phyloP scores from a whole-genome alignment of 2,888 invertebrate species.

The Phyllotreta cruciferae region DNA sequence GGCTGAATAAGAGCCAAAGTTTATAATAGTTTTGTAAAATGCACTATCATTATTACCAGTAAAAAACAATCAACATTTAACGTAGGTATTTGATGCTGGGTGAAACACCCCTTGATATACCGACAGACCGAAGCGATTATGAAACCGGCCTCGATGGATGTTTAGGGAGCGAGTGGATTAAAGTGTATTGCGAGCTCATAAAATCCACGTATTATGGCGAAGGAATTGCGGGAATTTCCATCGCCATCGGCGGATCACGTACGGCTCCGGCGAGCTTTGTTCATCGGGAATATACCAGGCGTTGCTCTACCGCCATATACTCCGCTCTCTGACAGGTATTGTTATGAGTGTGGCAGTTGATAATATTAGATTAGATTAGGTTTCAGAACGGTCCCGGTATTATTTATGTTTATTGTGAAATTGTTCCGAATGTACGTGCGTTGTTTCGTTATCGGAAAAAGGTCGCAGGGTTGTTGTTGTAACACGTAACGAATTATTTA shows the following conservation, averaged over 20 bases:
- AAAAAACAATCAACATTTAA: too few relatives aligned
- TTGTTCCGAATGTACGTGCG: constrained; percentile 11
- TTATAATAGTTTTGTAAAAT: too few relatives aligned
- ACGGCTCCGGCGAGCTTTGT: constrained; percentile 28
- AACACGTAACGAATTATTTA: constrained; percentile 1
- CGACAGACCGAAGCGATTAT: not conserved
- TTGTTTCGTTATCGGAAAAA: not conserved
- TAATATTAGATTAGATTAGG: constrained; percentile 25
- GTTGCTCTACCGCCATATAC: constrained; percentile 17
- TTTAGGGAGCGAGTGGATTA: constrained; percentile 39
- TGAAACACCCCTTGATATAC: too few relatives aligned
- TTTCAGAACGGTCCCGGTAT: constrained; percentile 10
- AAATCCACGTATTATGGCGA: constrained; percentile 37
- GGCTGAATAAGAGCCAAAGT: too few relatives aligned
- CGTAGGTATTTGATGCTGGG: too few relatives aligned
- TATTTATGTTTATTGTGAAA: constrained; percentile 21
- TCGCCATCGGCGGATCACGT: constrained; percentile 30
- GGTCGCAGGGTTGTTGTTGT: not conserved
- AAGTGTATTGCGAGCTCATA: constrained; percentile 41
- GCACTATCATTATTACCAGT: too few relatives aligned
- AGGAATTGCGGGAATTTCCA: constrained; percentile 34
- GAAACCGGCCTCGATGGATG: constrained; percentile 9
- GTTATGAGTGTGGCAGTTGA: constrained; percentile 24
- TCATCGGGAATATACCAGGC: constrained; percentile 17
- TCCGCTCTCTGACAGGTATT: constrained; percentile 18